Evolutionary conservation across 2,113 vertebrate species (phyloP).

Genomic region (Barbus barbus): DNA sequence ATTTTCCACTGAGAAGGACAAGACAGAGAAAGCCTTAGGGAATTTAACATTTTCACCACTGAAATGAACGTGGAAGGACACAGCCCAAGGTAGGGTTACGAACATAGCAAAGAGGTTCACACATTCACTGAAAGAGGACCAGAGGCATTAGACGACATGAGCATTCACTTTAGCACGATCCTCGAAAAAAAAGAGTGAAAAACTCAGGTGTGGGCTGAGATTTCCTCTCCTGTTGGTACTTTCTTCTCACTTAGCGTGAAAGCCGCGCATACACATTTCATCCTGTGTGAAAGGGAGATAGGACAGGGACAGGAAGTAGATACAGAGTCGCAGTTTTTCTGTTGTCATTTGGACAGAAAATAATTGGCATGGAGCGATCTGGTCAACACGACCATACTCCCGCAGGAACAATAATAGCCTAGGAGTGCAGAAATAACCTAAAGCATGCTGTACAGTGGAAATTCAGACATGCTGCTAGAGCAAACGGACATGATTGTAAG

Average conservation of each 20-base stretch:
- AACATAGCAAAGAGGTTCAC: neutral
- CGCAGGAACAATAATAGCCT: neutral
- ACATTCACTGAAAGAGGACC: constrained; percentile 1
- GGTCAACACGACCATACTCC: neutral
- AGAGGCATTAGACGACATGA: constrained; percentile 19
- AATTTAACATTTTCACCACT: neutral
- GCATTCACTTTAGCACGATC: constrained; percentile 21
- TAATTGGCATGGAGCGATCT: neutral
- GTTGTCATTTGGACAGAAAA: neutral
- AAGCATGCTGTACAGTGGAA: neutral
- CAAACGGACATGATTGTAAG: neutral
- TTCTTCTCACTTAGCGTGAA: constrained; percentile 27
- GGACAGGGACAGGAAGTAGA: neutral
- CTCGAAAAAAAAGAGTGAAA: neutral
- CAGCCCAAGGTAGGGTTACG: neutral
- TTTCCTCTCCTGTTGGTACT: constrained; percentile 6
- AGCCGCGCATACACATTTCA: constrained; percentile 11
- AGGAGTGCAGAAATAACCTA: neutral
- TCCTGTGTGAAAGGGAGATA: neutral
- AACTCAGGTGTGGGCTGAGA: constrained; percentile 31
- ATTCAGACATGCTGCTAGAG: neutral
- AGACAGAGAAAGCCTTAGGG: neutral
- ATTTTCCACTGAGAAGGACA: neutral
- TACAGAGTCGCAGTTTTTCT: neutral
- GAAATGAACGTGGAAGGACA: neutral